Evolutionary conservation across 2,888 invertebrate species (phyloP), one percentile per base, ranked within the genome.

Genomic region (Pardosa pseudoannulata): DNA sequence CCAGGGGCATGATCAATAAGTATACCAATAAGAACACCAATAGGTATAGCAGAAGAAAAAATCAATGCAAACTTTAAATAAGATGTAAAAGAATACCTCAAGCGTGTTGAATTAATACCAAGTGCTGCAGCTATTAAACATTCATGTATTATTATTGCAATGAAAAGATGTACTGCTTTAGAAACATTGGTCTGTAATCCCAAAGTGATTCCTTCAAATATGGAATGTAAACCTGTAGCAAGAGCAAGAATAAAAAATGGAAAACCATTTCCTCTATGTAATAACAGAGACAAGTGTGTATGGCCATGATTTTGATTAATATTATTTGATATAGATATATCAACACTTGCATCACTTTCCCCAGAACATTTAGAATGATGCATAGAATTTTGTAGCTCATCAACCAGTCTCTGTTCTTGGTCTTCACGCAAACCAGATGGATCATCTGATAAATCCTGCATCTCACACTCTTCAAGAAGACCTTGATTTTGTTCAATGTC

Each of bases 161-260:
- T 88, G 80, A 90, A 91, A 19, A 91, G 88, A 76, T 90, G 90
- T 16, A 90, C 75, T 2, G 90, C 89, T 78, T 89, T 90, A 16
- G 88, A 86, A 1, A 88, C 73, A 32, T 90, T 89, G n/a, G 89
- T 89, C 88, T 91, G 91, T 50, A 91, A 89, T 11, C 91, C 91
- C 27, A 91, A 87, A n/a, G 91, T 90, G 83, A 91, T 89, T 13
- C 91, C 91, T 88, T 91, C 91, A 88, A 91, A 91, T 28, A 91
- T 67, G 28, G 91, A 90, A 88, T 91, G 91, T 28, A 91, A 88
- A 62, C 91, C 90, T n/a, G 91, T 88, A 0, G 91, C 91, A 9
- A 91, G 73, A 56, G 91, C 83, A 6, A 91, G 88, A n/a, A 91
- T 87, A 31, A 90, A 73, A 87, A 90, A 90, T 16, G 90, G 83